Base-by-base conservation (phyloP, 2,888 invertebrate genomes). In the Drosophila anomalipes region DNA sequence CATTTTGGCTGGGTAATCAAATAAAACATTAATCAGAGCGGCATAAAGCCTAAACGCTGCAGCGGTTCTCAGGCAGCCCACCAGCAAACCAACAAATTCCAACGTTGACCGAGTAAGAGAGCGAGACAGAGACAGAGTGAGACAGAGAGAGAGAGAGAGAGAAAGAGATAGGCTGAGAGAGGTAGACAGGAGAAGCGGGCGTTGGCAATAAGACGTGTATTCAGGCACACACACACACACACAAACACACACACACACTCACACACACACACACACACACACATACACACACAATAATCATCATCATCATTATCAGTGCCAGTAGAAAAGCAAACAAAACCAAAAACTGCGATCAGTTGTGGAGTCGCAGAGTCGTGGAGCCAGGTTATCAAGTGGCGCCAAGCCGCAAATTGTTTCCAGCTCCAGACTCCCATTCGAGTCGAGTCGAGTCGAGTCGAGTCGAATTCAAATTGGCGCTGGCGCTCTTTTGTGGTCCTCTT, bases 361-460 rank as follows among this genome's bases (percentile, higher is more conserved):
- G 62, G 57, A 39, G 47, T 56, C 37, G 49, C 51, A 12, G 30
- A 44, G 62, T 66, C 52, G 67, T 58, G 49, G 70, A 71, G 86
- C 77, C 82, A 71, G 82, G 87, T 82, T 83, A 87, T 91, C 91
- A 91, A 90, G 92, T 91, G 91, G 91, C 91, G 91, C 91, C 91
- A 91, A 89, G 87, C 81, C 83, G 75, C 89, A 88, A 88, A 88
- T 88, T 88, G 89, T 86, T 86, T 86, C 83, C 88, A 79, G 69
- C 79, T 73, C 63, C 64, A 66, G 52, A 64, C 60, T 54, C 52
- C 47, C 47, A 47, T 47, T 37, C 61, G 78, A 76, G 75, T 35
- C 56, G 7, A 47, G 44, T 30, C 56, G 35, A 35, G 44, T 30
- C 56, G 35, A 35, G 37, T 78, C 70, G 66, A 70, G 52, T 68